A percentile compares a stretch with the other conserved stretches of the same genome.
phyloP scores from a whole-genome alignment of 2,797 vertebrate species.

The Paratrypauchen microcephalus region DNA sequence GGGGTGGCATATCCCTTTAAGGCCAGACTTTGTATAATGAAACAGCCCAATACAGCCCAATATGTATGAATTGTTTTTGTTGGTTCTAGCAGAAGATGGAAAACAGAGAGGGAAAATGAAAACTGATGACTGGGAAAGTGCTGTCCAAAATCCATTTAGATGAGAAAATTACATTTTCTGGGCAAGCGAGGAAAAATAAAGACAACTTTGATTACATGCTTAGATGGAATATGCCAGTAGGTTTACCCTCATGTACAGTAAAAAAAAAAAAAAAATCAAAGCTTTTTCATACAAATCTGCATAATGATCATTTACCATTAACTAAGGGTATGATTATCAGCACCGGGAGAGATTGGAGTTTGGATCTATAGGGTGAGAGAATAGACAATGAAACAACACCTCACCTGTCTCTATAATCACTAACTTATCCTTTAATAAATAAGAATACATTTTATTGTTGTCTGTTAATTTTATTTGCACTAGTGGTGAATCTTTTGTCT shows the following conservation, averaged over 20 bases:
- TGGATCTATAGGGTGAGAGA: too few species aligned
- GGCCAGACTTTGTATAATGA: neutral
- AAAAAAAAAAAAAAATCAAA: neutral
- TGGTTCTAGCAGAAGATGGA: conserved; percentile 18
- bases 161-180: conserved; percentile 7
- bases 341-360: too few species aligned
- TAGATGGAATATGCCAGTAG: neutral
- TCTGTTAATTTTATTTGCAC: too few species aligned
- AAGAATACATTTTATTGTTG: too few species aligned
- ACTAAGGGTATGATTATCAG: too few species aligned
- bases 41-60: neutral
- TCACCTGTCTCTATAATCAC: too few species aligned
- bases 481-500: too few species aligned
- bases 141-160: conserved; percentile 1
- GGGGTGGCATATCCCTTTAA: too few species aligned
- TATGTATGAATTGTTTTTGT: neutral
- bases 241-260: neutral
- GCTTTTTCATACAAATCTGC: too few species aligned
- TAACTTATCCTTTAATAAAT: too few species aligned
- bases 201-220: neutral
- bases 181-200: neutral
- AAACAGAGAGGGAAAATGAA: conserved; percentile 8
- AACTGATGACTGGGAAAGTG: neutral
- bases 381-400: too few species aligned
- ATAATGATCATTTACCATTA: too few species aligned